These are phyloP conservation scores for Nettapus auritus DNA, from an alignment of 2,113 vertebrate genomes.

Conservation along the genomic window DNA sequence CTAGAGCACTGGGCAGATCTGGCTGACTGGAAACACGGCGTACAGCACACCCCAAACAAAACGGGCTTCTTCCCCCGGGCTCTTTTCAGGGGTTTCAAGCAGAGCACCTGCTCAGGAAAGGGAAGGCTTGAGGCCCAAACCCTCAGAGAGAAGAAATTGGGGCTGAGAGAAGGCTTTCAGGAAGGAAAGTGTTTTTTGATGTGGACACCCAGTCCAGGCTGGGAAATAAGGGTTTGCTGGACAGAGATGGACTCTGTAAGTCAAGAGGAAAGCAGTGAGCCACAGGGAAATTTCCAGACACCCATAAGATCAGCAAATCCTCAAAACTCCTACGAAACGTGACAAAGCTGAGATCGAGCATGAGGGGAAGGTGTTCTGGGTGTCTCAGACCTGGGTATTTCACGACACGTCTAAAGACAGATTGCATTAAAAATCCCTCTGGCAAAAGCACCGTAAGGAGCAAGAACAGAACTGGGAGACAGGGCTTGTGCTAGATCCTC, in stretches of 20 bases:
- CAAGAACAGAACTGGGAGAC: background rate
- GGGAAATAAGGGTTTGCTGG: background rate
- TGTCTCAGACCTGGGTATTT: background rate
- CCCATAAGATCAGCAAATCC: background rate
- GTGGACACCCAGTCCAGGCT: background rate
- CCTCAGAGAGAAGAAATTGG: fast-evolving
- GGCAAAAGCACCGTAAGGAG: background rate
- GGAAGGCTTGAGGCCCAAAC: background rate
- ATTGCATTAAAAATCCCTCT: fast-evolving
- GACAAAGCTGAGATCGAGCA: background rate
- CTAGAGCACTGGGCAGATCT: background rate
- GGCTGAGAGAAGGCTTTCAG: background rate
- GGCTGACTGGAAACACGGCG: background rate
- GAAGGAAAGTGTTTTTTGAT: background rate
- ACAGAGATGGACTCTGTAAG: background rate
- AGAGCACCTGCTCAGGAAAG: background rate
- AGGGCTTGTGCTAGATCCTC: background rate
- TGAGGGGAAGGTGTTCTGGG: background rate
- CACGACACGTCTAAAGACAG: background rate
- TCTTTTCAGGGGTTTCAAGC: background rate
- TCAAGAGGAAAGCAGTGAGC: background rate
- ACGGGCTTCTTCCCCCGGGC: background rate
- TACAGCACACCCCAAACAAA: background rate
- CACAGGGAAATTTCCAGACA: background rate
- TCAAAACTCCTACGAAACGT: background rate